phyloP scores from a whole-genome alignment of 2,113 vertebrate species.

The Heterochromis multidens region DNA sequence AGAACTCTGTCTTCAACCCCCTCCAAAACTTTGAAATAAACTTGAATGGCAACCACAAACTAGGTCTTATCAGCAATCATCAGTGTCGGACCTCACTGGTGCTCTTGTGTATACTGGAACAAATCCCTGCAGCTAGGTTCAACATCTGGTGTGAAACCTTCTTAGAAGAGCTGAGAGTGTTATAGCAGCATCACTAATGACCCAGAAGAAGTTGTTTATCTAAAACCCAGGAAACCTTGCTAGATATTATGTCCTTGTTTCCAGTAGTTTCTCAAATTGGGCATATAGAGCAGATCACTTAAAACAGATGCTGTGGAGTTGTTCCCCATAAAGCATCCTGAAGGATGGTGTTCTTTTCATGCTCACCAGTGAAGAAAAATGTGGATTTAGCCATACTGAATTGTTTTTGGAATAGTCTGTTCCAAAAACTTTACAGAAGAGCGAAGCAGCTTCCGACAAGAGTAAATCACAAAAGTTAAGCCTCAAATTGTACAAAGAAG shows the following conservation, averaged over 20 bases:
- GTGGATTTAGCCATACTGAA: neutral
- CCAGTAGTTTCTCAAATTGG: neutral
- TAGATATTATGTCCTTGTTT: neutral
- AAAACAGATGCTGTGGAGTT: neutral
- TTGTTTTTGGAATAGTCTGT: neutral
- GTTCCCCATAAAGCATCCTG: neutral
- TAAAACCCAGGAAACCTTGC: neutral
- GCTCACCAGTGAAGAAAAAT: neutral
- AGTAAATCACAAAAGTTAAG: neutral
- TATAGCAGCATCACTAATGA: neutral
- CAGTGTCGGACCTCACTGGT: neutral
- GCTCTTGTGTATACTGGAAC: neutral
- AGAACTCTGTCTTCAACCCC: no score
- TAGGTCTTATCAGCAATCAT: neutral
- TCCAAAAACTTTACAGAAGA: rapidly evolving
- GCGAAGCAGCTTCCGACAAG: neutral
- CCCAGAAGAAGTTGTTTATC: neutral
- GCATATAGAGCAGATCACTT: neutral
- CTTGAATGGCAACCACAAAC: neutral
- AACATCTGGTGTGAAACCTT: neutral
- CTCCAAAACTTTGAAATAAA: neutral
- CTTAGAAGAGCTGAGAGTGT: neutral
- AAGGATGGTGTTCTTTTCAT: neutral
- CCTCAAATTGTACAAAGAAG: neutral
- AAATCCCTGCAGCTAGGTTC: neutral